Evolutionary conservation across 2,888 invertebrate genomes (phyloP).

Genomic region (Leptinotarsa peninsularis): DNA sequence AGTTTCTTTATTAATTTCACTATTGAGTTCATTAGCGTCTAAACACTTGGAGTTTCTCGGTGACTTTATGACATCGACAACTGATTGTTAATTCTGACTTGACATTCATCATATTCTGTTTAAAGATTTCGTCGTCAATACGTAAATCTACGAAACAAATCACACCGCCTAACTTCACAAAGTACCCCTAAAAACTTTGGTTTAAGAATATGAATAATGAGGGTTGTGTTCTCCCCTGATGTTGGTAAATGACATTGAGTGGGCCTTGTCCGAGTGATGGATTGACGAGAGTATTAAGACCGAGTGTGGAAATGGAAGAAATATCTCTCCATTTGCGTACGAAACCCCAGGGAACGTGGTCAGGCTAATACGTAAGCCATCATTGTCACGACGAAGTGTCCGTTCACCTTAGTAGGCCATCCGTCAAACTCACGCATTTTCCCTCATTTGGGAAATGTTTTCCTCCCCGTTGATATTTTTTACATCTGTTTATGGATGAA

Average conservation of each 20-base stretch:
- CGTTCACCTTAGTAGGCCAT: slow-evolving; percentile 55
- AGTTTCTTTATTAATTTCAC: too few relatives aligned
- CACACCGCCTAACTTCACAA: slow-evolving; percentile 17
- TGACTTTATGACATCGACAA: too few relatives aligned
- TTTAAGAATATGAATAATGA: slow-evolving; percentile 50
- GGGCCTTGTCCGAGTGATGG: slow-evolving; percentile 51
- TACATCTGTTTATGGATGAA: slow-evolving; percentile 31
- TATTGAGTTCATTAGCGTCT: too few relatives aligned
- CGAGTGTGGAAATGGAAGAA: slow-evolving; percentile 59
- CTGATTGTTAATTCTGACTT: too few relatives aligned
- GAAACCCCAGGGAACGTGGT: slow-evolving; percentile 56
- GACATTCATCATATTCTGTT: too few relatives aligned
- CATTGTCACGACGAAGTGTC: slow-evolving; percentile 59
- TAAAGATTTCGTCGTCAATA: too few relatives aligned
- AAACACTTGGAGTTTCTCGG: too few relatives aligned
- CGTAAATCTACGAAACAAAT: too few relatives aligned
- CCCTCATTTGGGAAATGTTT: slow-evolving; percentile 38
- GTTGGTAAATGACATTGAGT: slow-evolving; percentile 57
- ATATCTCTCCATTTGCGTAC: slow-evolving; percentile 64
- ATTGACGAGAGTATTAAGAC: slow-evolving; percentile 57
- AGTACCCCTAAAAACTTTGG: slow-evolving; percentile 43
- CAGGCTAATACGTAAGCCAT: slow-evolving; percentile 62
- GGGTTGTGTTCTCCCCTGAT: slow-evolving; percentile 51
- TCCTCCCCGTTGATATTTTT: slow-evolving; percentile 33
- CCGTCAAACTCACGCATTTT: slow-evolving; percentile 56